Percentiles rank a stretch among this genome's conserved stretches.
phyloP scores from a whole-genome alignment of 2,797 vertebrate species.

The Sebastes steindachneri region DNA sequence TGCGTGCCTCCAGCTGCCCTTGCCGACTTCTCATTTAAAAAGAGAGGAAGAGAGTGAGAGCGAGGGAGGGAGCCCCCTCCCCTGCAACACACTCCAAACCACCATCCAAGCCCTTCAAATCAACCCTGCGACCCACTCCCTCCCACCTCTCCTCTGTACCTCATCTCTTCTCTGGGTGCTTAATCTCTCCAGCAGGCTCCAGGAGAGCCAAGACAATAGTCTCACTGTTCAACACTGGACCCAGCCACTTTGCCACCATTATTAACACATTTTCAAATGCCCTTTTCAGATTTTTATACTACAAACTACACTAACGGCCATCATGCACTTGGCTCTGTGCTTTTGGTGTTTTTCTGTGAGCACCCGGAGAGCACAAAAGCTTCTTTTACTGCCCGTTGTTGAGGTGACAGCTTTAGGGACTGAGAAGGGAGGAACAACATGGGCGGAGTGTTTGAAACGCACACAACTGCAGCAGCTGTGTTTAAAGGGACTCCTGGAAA shows the following conservation, averaged over 20 bases:
- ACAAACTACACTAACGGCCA: constrained; percentile 66
- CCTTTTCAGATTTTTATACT: constrained; percentile 73
- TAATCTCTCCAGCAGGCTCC: constrained; percentile 82
- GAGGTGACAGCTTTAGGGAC: constrained; percentile 83
- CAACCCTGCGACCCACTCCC: constrained; percentile 67
- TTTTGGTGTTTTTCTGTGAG: constrained; percentile 54
- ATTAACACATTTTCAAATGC: constrained; percentile 84
- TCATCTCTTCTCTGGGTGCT: constrained; percentile 75
- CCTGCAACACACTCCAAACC: constrained; percentile 74
- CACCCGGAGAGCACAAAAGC: constrained; percentile 57
- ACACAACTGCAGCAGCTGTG: constrained; percentile 78
- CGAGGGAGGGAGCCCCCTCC: constrained; percentile 64
- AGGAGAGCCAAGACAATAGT: constrained; percentile 83
- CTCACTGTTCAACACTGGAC: constrained; percentile 79
- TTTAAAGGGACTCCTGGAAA: constrained; percentile 84
- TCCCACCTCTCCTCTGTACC: constrained; percentile 71
- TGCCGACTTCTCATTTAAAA: constrained; percentile 77
- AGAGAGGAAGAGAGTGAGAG: constrained; percentile 61
- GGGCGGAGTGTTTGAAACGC: constrained; percentile 71
- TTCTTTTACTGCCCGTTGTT: constrained; percentile 74
- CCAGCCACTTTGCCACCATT: constrained; percentile 77
- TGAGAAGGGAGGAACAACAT: constrained; percentile 66
- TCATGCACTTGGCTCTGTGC: constrained; percentile 63
- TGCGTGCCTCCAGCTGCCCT: constrained; percentile 78
- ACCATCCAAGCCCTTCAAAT: constrained; percentile 76